Conservation (phyloP, 2,888 invertebrate genomes). For the Glaucopsyche alexis region DNA sequence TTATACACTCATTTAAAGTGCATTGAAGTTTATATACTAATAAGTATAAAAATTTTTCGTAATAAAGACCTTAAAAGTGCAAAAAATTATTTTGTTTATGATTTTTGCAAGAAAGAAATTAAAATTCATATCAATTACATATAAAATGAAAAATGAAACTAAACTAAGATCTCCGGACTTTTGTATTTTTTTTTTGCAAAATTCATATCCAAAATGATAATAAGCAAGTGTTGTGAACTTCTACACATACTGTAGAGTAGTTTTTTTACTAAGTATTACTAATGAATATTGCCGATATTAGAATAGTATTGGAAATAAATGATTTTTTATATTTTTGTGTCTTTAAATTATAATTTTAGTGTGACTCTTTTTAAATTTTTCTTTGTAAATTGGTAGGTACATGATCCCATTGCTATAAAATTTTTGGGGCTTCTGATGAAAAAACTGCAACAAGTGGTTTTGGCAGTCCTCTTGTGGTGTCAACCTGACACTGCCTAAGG, state of each 20-base stretch:
- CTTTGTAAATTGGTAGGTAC: too few relatives aligned
- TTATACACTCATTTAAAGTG: neutral
- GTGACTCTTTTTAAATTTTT: neutral
- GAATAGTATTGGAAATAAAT: slow-evolving; percentile 52
- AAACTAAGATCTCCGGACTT: too few relatives aligned
- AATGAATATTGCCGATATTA: slow-evolving; percentile 46
- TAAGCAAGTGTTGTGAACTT: slow-evolving; percentile 44
- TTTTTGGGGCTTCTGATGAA: too few relatives aligned
- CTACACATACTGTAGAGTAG: slow-evolving; percentile 43
- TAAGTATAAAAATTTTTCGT: slow-evolving; percentile 9
- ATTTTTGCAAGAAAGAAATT: slow-evolving; percentile 38
- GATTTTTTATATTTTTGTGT: slow-evolving; percentile 44
- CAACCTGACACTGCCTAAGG: too few relatives aligned
- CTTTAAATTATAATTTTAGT: slow-evolving; percentile 28
- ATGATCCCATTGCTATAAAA: too few relatives aligned
- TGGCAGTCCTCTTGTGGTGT: too few relatives aligned
- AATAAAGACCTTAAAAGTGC: slow-evolving; percentile 40
- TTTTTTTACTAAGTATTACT: slow-evolving; percentile 49
- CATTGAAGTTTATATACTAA: neutral
- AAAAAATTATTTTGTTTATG: slow-evolving; percentile 34
- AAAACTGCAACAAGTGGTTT: too few relatives aligned
- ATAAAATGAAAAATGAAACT: too few relatives aligned
- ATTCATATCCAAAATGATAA: slow-evolving; percentile 28
- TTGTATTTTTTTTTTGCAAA: slow-evolving; percentile 31
- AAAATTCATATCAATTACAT: too few relatives aligned